Conservation (phyloP, 2,888 invertebrate species). For the Rhamnusium bicolor region DNA sequence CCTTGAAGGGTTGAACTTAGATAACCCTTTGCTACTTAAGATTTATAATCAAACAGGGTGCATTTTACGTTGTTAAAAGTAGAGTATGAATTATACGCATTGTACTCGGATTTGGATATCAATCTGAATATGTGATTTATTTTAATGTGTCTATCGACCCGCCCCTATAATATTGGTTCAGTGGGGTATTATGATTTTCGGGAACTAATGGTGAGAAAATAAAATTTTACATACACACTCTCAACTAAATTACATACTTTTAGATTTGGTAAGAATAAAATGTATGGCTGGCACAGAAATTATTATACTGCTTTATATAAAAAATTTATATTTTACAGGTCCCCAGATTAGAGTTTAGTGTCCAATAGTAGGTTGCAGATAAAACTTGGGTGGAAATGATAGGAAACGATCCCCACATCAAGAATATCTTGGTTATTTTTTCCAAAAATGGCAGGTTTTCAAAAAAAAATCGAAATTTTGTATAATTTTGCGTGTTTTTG, state of each 20-base stretch:
- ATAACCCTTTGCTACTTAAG: constrained; percentile 61
- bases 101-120: constrained; percentile 57
- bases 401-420: no score
- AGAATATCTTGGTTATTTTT: no score
- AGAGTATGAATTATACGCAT: constrained; percentile 56
- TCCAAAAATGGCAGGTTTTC: no score
- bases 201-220: constrained; percentile 3
- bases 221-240: not conserved
- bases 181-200: not conserved
- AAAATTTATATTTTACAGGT: no score
- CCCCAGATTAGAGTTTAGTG: no score
- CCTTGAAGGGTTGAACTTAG: constrained; percentile 55
- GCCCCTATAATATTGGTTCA: constrained; percentile 15
- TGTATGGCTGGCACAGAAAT: no score
- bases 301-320: no score
- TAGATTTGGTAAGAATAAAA: not conserved
- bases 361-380: no score
- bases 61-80: constrained; percentile 46
- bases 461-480: no score
- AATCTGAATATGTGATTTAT: constrained; percentile 56
- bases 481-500: no score
- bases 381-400: no score
- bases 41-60: constrained; percentile 62
- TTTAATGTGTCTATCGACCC: constrained; percentile 39
- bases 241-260: not conserved